A percentile compares a stretch with the other conserved stretches of the same genome.
phyloP scores from a whole-genome alignment of 2,888 invertebrate genomes.

The Amblyjoppa proteus region DNA sequence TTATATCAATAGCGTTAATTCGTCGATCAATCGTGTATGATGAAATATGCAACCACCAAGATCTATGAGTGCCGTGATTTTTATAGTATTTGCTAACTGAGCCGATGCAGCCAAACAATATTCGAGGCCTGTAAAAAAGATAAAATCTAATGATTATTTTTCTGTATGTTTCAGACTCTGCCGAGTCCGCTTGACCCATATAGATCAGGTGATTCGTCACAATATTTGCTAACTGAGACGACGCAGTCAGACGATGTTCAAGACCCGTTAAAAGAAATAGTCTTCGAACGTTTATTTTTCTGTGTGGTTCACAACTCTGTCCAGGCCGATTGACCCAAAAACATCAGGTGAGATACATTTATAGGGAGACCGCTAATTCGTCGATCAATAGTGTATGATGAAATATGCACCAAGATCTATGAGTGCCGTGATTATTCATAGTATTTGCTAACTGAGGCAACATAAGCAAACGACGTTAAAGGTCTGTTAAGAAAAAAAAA shows the following conservation, averaged over 20 bases:
- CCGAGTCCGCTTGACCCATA: not conserved
- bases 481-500: not conserved
- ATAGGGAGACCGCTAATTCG: conserved; percentile 62
- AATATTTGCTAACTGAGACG: conserved; percentile 73
- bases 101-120: no score
- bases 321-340: not conserved
- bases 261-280: not conserved
- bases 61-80: conserved; percentile 75
- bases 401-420: conserved; percentile 73
- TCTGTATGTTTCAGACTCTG: conserved; percentile 45
- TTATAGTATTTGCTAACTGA: conserved; percentile 76
- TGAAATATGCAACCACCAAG: conserved; percentile 73
- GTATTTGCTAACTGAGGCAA: conserved; percentile 73
- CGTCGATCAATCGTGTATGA: conserved; percentile 52
- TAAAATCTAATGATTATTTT: not conserved
- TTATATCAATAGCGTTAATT: conserved; percentile 57
- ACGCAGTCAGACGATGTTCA: not conserved
- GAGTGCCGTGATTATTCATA: conserved; percentile 72
- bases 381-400: conserved; percentile 64
- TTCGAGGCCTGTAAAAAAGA: not conserved
- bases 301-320: conserved; percentile 36
- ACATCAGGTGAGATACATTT: conserved; percentile 21
- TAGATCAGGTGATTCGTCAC: not conserved
- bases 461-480: not conserved
- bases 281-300: not conserved